phyloP scores from a whole-genome alignment of 2,888 invertebrate genomes.

The Ormyrus rosae region DNA sequence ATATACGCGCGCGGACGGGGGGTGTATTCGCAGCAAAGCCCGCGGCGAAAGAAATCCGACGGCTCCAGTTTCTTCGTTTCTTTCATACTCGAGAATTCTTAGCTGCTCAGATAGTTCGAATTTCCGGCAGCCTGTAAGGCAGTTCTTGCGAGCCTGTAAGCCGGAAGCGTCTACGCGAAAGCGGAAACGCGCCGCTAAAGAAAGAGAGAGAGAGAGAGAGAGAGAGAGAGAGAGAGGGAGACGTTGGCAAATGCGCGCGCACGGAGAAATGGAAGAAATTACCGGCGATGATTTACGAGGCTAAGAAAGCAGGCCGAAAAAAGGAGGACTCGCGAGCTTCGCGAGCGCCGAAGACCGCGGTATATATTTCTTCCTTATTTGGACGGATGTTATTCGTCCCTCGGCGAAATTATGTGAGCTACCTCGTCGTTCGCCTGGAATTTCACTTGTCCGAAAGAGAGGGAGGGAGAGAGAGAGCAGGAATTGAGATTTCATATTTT shows the following conservation, averaged over 20 bases:
- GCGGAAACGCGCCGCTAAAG: constrained; percentile 45
- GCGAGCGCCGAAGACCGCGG: constrained; percentile 21
- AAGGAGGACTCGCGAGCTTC: constrained; percentile 31
- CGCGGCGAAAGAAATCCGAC: not conserved
- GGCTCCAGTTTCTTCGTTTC: constrained; percentile 32
- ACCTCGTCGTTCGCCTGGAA: constrained; percentile 3
- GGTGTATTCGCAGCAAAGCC: not conserved
- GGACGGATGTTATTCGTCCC: constrained; percentile 42
- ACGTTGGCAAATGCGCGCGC: constrained; percentile 57
- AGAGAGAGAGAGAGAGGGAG: constrained; percentile 36
- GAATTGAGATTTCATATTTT: constrained; percentile 46
- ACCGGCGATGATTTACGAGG: constrained; percentile 58
- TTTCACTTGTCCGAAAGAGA: not conserved
- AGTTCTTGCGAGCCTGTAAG: constrained; percentile 60
- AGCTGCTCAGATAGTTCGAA: constrained; percentile 60
- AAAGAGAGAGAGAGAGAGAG: constrained; percentile 19
- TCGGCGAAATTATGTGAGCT: constrained; percentile 35
- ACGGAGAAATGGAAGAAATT: constrained; percentile 61
- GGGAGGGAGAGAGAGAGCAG: no score
- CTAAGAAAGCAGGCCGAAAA: constrained; percentile 29
- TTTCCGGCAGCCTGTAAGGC: constrained; percentile 62
- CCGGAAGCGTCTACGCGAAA: constrained; percentile 59
- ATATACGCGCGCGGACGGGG: not conserved
- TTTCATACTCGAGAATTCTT: constrained; percentile 53
- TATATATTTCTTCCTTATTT: constrained; percentile 44